Evolutionary conservation across 2,888 invertebrate species (phyloP).

Genomic region (Ichneumoninae sp.): DNA sequence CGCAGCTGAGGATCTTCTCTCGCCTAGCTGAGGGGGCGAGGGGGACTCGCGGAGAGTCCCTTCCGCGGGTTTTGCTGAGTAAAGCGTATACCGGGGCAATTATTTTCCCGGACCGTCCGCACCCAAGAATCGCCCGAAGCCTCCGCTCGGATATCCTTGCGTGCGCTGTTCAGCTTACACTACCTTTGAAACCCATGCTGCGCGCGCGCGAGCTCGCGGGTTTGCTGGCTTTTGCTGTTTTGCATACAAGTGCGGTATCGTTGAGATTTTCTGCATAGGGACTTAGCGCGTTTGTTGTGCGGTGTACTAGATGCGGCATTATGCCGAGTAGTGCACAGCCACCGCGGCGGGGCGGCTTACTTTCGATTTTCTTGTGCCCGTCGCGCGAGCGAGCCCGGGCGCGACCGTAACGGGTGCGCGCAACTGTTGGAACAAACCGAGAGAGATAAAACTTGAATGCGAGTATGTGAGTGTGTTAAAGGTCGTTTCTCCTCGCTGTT

Average conservation of each 20-base stretch:
- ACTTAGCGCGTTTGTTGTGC: constrained; percentile 33
- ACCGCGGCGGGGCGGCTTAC: constrained; percentile 74
- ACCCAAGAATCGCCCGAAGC: constrained; percentile 23
- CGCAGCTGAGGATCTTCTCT: constrained; percentile 60
- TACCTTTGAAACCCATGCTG: constrained; percentile 58
- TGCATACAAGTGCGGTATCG: constrained; percentile 64
- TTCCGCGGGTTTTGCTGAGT: constrained; percentile 48
- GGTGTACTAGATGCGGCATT: constrained; percentile 72
- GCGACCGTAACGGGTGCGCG: constrained; percentile 64
- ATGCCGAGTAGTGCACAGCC: constrained; percentile 70
- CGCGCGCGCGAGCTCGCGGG: constrained; percentile 47
- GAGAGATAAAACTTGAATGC: constrained; percentile 48
- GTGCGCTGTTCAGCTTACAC: constrained; percentile 39
- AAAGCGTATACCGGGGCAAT: constrained; percentile 62
- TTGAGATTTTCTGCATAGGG: constrained; percentile 59
- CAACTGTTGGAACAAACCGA: constrained; percentile 53
- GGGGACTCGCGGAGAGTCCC: neutral
- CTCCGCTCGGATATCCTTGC: constrained; percentile 49
- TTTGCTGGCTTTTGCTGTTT: constrained; percentile 55
- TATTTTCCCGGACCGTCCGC: constrained; percentile 55
- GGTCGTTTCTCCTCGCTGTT: constrained; percentile 51
- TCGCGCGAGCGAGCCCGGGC: constrained; percentile 53
- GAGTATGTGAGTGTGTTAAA: constrained; percentile 51
- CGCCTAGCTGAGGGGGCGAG: constrained; percentile 4
- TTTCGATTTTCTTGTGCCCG: constrained; percentile 79